These are phyloP conservation scores for Gasteruption jaculator DNA, from an alignment of 2,888 invertebrate species.

Conservation along the genomic window DNA sequence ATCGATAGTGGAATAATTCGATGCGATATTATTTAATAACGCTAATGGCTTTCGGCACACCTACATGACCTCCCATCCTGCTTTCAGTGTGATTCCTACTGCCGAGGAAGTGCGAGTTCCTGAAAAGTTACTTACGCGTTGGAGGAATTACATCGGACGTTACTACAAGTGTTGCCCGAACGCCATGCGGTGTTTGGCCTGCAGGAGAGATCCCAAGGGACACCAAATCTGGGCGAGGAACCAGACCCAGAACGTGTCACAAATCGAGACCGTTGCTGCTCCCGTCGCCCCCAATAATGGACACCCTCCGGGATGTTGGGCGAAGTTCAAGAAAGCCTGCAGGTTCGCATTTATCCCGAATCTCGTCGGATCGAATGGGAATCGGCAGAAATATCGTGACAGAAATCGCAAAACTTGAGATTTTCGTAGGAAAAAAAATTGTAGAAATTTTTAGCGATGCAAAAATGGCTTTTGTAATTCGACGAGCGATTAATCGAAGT, in stretches of 20 bases:
- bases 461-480: background rate
- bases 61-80: constrained; percentile 13
- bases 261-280: constrained; percentile 10
- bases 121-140: constrained; percentile 30
- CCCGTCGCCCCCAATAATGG: background rate
- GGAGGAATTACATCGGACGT: constrained; percentile 30
- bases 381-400: too few relatives aligned
- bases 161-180: constrained; percentile 34
- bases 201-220: constrained; percentile 39
- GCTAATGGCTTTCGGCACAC: constrained; percentile 21
- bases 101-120: constrained; percentile 22
- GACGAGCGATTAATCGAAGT: background rate
- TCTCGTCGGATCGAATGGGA: too few relatives aligned
- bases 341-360: constrained; percentile 29
- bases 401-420: too few relatives aligned
- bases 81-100: constrained; percentile 32
- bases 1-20: constrained; percentile 14
- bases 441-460: too few relatives aligned
- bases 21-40: constrained; percentile 28
- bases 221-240: constrained; percentile 37
- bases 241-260: constrained; percentile 22
- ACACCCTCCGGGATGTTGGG: constrained; percentile 32
- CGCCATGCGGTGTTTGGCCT: constrained; percentile 42
- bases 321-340: constrained; percentile 40
- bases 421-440: too few relatives aligned